Evolutionary conservation across 1,140 invertebrate genomes (phyloP).

Genomic region (Calephelis nemesis): DNA sequence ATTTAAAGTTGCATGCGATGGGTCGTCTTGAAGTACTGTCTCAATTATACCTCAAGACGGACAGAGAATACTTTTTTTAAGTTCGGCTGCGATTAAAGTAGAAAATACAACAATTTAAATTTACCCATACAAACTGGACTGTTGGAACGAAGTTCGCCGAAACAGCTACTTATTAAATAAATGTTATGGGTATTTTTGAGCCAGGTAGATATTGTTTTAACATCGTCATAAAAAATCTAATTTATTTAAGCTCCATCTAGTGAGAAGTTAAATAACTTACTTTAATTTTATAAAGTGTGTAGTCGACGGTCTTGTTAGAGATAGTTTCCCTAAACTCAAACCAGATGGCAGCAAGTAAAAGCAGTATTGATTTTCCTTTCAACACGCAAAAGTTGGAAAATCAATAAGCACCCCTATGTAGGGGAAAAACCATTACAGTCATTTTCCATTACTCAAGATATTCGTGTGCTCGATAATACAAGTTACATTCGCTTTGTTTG

Average conservation of each 20-base stretch:
- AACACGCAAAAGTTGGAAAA: slow-evolving; percentile 45
- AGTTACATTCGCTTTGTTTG: neutral
- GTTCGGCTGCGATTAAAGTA: no score
- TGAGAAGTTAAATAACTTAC: neutral
- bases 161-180: no score
- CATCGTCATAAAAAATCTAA: neutral
- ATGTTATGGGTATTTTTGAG: no score
- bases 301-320: neutral
- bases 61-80: no score
- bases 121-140: no score
- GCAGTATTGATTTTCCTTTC: slow-evolving; percentile 66
- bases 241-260: neutral
- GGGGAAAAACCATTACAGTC: slow-evolving; percentile 55
- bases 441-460: slow-evolving; percentile 30
- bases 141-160: no score
- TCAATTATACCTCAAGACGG: no score
- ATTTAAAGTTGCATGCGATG: no score
- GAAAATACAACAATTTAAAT: no score
- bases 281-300: neutral
- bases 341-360: slow-evolving; percentile 52
- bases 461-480: slow-evolving; percentile 1
- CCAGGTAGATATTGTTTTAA: no score
- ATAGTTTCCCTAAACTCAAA: slow-evolving; percentile 18
- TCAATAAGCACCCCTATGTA: slow-evolving; percentile 63
- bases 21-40: no score